Evolutionary conservation across 2,888 invertebrate genomes (phyloP).

Genomic region (Microplitis deprimator): DNA sequence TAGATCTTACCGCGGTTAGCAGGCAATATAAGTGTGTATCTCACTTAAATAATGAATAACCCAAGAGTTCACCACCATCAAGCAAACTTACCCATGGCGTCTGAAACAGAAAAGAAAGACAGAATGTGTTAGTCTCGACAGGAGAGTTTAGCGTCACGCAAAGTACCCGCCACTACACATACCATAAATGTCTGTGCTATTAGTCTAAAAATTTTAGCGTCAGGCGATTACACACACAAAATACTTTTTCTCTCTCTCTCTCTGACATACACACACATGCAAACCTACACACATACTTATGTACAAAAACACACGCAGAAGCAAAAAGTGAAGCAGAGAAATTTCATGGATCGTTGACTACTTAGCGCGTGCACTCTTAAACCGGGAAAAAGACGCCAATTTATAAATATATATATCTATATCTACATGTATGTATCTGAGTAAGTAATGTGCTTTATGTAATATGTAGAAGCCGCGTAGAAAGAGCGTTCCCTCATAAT

Average conservation of each 20-base stretch:
- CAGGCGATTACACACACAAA: constrained; percentile 12
- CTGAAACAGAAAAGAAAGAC: constrained; percentile 79
- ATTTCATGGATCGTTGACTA: constrained; percentile 46
- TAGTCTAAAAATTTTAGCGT: constrained; percentile 26
- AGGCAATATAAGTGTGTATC: neutral
- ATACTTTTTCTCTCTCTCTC: neutral
- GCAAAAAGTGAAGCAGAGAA: constrained; percentile 19
- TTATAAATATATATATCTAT: neutral
- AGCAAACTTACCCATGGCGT: constrained; percentile 84
- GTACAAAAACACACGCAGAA: constrained; percentile 1
- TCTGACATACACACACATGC: neutral
- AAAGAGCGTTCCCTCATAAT: constrained; percentile 63
- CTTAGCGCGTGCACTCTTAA: constrained; percentile 38
- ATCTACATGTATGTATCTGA: neutral
- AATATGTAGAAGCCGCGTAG: constrained; percentile 57
- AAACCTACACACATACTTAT: neutral
- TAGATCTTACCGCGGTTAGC: constrained; percentile 17
- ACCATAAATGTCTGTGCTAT: constrained; percentile 24
- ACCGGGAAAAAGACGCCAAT: constrained; percentile 23
- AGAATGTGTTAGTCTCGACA: constrained; percentile 48
- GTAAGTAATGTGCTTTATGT: constrained; percentile 53
- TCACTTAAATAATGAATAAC: constrained; percentile 14
- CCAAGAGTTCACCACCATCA: constrained; percentile 18
- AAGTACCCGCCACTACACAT: neutral
- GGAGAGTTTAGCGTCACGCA: constrained; percentile 32